These are phyloP conservation scores for Sternarchorhynchus goeldii DNA, from an alignment of 2,797 vertebrate species.

Conservation along the genomic window DNA sequence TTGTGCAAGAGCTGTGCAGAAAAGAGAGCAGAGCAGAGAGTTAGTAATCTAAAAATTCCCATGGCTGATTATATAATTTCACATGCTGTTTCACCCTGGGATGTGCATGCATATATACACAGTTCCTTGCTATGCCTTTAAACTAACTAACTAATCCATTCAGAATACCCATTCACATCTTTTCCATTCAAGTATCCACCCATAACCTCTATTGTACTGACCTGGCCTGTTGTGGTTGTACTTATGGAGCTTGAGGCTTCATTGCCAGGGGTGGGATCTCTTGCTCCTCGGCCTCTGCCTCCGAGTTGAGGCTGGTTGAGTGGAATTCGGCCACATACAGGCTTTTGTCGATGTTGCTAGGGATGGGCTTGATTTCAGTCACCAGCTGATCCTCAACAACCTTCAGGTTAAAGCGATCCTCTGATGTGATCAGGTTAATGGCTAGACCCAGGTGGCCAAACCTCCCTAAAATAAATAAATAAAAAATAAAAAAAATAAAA, in stretches of 20 bases:
- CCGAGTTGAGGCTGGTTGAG: constrained; percentile 64
- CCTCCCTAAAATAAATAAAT: constrained; percentile 64
- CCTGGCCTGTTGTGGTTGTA: constrained; percentile 26
- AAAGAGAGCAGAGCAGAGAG: constrained; percentile 38
- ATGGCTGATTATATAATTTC: too few species aligned
- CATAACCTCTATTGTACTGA: constrained; percentile 1
- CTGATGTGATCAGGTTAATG: constrained; percentile 81
- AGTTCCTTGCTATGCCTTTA: background rate
- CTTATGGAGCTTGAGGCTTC: constrained; percentile 57
- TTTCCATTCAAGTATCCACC: background rate
- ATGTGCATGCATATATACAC: background rate
- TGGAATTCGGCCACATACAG: constrained; percentile 82
- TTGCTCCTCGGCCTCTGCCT: constrained; percentile 57
- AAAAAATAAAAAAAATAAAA: background rate
- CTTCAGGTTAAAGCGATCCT: constrained; percentile 83
- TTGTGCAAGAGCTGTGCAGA: constrained; percentile 66
- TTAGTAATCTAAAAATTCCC: too few species aligned
- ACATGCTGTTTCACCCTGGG: too few species aligned
- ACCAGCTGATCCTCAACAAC: constrained; percentile 81
- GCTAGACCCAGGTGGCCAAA: constrained; percentile 82
- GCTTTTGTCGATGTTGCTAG: constrained; percentile 80
- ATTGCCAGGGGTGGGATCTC: constrained; percentile 11
- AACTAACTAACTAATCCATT: background rate
- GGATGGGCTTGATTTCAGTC: constrained; percentile 83
- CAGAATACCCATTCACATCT: background rate